Evolutionary conservation across 2,113 vertebrate species (phyloP).

Genomic region (Siniperca knerii): DNA sequence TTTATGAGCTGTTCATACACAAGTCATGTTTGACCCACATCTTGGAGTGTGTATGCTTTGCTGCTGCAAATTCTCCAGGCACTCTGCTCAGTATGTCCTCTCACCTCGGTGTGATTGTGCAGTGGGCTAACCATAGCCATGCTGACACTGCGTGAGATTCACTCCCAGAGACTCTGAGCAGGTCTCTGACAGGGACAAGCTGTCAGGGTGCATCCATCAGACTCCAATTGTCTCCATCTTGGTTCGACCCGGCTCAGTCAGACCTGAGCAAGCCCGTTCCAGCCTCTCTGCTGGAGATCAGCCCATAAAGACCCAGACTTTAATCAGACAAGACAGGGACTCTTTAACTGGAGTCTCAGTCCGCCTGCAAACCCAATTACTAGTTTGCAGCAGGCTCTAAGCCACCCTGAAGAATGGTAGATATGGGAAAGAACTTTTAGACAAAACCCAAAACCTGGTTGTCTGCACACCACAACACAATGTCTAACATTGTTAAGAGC

Average conservation of each 20-base stretch:
- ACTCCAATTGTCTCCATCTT: conserved; percentile 34
- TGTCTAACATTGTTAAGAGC: conserved; percentile 17
- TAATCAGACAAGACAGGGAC: conserved; percentile 65
- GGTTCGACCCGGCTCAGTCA: conserved; percentile 31
- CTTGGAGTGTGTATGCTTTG: conserved; percentile 17
- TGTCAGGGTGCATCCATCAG: conserved; percentile 69
- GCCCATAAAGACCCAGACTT: conserved; percentile 43
- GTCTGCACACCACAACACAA: conserved; percentile 20
- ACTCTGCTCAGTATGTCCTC: conserved; percentile 36
- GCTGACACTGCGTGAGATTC: conserved; percentile 57
- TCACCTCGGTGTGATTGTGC: conserved; percentile 35
- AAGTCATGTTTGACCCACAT: conserved; percentile 35
- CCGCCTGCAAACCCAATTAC: conserved; percentile 59
- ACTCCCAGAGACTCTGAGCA: conserved; percentile 42
- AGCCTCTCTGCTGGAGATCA: conserved; percentile 43
- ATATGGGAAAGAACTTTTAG: conserved; percentile 29
- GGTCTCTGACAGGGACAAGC: conserved; percentile 64
- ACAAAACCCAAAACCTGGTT: background rate
- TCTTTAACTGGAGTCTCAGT: conserved; percentile 52
- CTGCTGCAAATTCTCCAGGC: conserved; percentile 44
- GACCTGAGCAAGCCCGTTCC: conserved; percentile 25
- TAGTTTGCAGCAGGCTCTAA: conserved; percentile 38
- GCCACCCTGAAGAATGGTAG: conserved; percentile 32
- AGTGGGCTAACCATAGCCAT: conserved; percentile 43
- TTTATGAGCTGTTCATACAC: conserved; percentile 13